Conservation (phyloP, 2,888 invertebrate genomes). For the Papilio gigon region DNA sequence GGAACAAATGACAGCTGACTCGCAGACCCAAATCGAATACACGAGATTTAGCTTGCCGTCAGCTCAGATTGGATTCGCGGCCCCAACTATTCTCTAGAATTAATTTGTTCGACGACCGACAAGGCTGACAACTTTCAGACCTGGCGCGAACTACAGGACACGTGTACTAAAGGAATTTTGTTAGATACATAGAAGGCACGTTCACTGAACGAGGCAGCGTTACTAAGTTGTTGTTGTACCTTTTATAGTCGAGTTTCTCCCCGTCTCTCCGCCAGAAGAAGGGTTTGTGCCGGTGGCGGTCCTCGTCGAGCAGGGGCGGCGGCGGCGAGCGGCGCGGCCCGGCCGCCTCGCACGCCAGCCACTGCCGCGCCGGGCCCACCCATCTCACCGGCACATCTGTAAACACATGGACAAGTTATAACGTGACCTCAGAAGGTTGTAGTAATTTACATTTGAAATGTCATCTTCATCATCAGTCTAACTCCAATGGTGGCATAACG, state of each 20-base stretch:
- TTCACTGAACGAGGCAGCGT: background rate
- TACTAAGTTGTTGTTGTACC: slow-evolving; percentile 48
- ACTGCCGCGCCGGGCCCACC: slow-evolving; percentile 60
- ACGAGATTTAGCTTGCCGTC: slow-evolving; percentile 16
- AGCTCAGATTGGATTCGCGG: slow-evolving; percentile 17
- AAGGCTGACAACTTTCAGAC: slow-evolving; percentile 10
- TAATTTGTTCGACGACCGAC: slow-evolving; percentile 13
- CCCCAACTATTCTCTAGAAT: slow-evolving; percentile 14
- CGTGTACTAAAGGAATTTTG: background rate
- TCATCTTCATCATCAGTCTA: too few species aligned
- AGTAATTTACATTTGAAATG: too few species aligned
- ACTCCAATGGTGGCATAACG: too few species aligned
- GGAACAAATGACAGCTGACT: slow-evolving; percentile 23
- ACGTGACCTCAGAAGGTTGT: background rate
- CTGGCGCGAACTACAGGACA: background rate
- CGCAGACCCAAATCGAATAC: slow-evolving; percentile 18
- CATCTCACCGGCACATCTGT: slow-evolving; percentile 73
- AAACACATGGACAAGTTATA: background rate
- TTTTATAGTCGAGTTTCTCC: slow-evolving; percentile 54
- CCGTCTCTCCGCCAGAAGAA: slow-evolving; percentile 59
- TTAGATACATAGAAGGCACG: background rate
- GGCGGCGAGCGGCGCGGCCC: slow-evolving; percentile 66
- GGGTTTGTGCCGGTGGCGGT: slow-evolving; percentile 52
- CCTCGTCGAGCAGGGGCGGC: slow-evolving; percentile 63
- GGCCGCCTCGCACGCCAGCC: slow-evolving; percentile 59